Conservation (phyloP, 2,888 invertebrate genomes). For the Augiades crinisus region DNA sequence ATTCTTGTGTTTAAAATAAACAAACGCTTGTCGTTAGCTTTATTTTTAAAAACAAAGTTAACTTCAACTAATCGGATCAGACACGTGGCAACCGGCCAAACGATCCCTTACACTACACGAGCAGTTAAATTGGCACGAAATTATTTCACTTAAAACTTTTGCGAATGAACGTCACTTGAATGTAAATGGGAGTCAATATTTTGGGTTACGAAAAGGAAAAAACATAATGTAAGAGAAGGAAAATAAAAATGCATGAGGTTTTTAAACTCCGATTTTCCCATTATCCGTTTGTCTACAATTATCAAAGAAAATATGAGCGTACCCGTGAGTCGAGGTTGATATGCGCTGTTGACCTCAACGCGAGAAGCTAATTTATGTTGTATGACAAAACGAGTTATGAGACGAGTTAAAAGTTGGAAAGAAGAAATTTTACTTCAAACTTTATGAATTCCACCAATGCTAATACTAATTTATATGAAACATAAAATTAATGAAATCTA, state of each 20-base stretch:
- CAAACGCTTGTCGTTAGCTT: too few species aligned
- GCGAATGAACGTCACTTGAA: slow-evolving; percentile 3
- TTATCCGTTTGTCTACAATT: too few species aligned
- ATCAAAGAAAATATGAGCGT: too few species aligned
- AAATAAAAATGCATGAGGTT: too few species aligned
- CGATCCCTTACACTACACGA: slow-evolving; percentile 6
- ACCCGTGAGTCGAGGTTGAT: not conserved
- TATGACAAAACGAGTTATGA: slow-evolving; percentile 2
- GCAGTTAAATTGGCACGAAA: slow-evolving; percentile 16
- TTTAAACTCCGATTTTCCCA: too few species aligned
- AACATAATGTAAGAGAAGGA: too few species aligned
- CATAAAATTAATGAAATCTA: too few species aligned
- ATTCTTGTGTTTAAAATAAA: not conserved
- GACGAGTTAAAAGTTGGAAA: slow-evolving; percentile 1
- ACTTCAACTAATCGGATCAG: slow-evolving; percentile 9
- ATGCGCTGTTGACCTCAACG: too few species aligned
- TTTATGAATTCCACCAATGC: too few species aligned
- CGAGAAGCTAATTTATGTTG: slow-evolving; percentile 6
- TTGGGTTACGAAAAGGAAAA: too few species aligned
- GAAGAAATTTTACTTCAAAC: too few species aligned
- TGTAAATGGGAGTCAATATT: slow-evolving; percentile 11
- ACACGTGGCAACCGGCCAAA: slow-evolving; percentile 5
- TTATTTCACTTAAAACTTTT: slow-evolving; percentile 22
- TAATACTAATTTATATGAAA: too few species aligned
- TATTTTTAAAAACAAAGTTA: not conserved